A percentile compares a stretch with the other conserved stretches of the same genome.
Evolutionary conservation across 2,797 vertebrate species (phyloP).

Genomic region (Vultur gryphus): DNA sequence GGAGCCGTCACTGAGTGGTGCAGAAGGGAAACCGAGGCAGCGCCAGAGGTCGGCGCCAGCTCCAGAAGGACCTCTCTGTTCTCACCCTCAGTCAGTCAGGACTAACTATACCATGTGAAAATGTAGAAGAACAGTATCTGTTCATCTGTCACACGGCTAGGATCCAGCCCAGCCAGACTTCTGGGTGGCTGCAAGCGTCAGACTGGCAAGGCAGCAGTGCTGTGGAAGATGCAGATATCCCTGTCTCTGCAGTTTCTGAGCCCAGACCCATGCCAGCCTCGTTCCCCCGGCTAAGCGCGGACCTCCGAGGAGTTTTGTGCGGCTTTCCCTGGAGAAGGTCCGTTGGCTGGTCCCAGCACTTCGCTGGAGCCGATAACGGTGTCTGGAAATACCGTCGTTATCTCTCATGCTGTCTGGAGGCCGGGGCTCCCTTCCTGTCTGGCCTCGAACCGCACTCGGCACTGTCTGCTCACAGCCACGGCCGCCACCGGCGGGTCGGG

Average conservation of each 20-base stretch:
- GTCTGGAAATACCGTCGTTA: slow-evolving; percentile 42
- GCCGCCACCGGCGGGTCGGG: rapidly evolving
- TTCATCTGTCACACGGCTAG: neutral
- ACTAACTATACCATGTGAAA: neutral
- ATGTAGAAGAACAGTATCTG: neutral
- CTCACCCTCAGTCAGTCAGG: neutral
- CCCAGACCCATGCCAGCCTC: neutral
- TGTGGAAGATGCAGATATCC: neutral
- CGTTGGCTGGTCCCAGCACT: neutral
- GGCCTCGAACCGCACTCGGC: neutral
- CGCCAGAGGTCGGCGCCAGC: rapidly evolving
- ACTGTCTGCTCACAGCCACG: neutral
- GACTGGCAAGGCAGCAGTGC: rapidly evolving
- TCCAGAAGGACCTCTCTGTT: neutral
- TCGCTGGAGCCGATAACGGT: neutral
- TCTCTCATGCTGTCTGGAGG: neutral
- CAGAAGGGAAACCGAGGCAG: neutral
- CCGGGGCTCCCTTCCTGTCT: neutral
- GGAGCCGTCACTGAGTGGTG: neutral
- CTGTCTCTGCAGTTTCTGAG: neutral
- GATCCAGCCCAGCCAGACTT: neutral
- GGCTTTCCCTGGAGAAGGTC: neutral
- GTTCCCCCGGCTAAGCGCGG: rapidly evolving
- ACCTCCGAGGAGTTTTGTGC: neutral
- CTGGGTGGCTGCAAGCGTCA: neutral